phyloP scores from a whole-genome alignment of 2,888 invertebrate species.

The Therioaphis trifolii region DNA sequence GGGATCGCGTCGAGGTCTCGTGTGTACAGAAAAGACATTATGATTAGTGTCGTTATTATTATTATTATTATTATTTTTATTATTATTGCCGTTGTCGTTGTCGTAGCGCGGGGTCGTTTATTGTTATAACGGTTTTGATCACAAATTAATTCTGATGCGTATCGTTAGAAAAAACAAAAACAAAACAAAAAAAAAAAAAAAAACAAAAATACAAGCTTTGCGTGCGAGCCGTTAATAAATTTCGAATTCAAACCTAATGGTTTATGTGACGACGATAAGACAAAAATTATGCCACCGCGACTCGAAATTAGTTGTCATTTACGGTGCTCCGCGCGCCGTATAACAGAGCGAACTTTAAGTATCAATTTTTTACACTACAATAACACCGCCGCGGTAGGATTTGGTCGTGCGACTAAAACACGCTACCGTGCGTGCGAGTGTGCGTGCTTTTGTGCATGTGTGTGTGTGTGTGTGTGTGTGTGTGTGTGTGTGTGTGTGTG shows the following conservation, averaged over 20 bases:
- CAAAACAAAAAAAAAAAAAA: too few relatives aligned
- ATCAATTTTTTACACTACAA: constrained; percentile 43
- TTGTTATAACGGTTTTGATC: neutral
- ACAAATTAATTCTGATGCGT: constrained; percentile 13
- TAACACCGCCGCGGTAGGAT: neutral
- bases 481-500: too few relatives aligned
- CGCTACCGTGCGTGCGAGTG: neutral
- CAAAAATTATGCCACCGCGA: neutral
- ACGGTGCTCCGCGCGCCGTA: neutral
- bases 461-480: too few relatives aligned
- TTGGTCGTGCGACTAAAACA: too few relatives aligned
- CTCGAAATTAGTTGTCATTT: constrained; percentile 18
- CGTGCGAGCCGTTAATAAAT: constrained; percentile 20
- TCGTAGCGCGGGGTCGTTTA: too few relatives aligned
- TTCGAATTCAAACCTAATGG: constrained; percentile 21
- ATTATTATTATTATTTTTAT: too few relatives aligned
- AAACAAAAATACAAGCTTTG: neutral
- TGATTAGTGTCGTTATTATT: too few relatives aligned
- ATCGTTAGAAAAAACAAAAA: neutral
- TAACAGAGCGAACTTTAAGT: constrained; percentile 28
- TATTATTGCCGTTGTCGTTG: too few relatives aligned
- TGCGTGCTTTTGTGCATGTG: too few relatives aligned
- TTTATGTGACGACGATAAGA: constrained; percentile 26
- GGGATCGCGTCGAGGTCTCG: too few relatives aligned
- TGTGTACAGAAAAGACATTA: too few relatives aligned